Percentiles rank a stretch among this genome's conserved stretches.
Evolutionary conservation across 2,797 vertebrate species (phyloP).

Genomic region (Iguana delicatissima): DNA sequence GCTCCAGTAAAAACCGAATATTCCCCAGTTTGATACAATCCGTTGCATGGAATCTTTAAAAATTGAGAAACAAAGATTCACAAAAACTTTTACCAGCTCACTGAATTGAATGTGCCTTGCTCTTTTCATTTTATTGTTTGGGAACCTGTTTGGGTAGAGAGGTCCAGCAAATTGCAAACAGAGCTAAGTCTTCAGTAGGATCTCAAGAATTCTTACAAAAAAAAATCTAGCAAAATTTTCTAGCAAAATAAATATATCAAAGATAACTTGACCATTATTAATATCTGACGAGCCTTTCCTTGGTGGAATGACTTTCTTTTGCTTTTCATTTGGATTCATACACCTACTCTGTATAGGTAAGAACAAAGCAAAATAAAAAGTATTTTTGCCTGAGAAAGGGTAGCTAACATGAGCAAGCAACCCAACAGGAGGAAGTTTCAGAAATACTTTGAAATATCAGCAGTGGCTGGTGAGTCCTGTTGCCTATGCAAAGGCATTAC

Average conservation of each 20-base stretch:
- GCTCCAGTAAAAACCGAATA: no score
- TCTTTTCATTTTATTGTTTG: not conserved
- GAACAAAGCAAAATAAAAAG: not conserved
- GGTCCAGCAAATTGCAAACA: not conserved
- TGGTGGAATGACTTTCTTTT: not conserved
- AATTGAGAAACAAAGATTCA: not conserved
- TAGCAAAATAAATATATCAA: not conserved
- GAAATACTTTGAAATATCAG: not conserved
- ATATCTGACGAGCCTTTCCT: no score
- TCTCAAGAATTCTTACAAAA: not conserved
- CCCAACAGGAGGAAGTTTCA: not conserved
- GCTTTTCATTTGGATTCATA: not conserved
- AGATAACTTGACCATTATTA: not conserved
- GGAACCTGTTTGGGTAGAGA: no score
- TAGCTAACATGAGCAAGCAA: not conserved
- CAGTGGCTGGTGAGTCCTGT: not conserved
- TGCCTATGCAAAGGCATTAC: not conserved
- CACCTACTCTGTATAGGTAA: not conserved
- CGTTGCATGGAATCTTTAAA: not conserved
- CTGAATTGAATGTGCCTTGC: not conserved
- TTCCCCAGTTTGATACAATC: no score
- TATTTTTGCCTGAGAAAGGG: not conserved
- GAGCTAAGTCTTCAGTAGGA: no score
- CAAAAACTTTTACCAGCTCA: not conserved
- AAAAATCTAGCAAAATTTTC: not conserved